A percentile compares a stretch with the other conserved stretches of the same genome.
Conservation (phyloP, 2,113 vertebrate species). For the Rattus rattus region DNA sequence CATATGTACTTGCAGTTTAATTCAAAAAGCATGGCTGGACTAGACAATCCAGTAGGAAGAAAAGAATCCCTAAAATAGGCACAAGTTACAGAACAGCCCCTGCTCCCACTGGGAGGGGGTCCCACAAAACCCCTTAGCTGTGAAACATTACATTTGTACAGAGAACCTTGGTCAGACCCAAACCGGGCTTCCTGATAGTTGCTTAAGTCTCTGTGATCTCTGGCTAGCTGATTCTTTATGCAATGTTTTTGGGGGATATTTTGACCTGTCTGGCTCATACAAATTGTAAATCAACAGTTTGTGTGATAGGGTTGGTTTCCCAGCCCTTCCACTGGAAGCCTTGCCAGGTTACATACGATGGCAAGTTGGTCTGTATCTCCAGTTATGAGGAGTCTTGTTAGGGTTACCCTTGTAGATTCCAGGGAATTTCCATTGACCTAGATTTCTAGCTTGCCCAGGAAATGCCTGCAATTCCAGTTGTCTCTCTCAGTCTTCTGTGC, state of each 20-base stretch:
- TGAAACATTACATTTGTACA: background rate
- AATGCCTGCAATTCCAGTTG: background rate
- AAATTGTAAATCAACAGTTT: background rate
- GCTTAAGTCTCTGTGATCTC: background rate
- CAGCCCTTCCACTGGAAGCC: background rate
- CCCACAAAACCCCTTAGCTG: background rate
- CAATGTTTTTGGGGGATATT: background rate
- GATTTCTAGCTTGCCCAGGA: background rate
- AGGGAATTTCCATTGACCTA: background rate
- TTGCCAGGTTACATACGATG: background rate
- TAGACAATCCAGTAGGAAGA: background rate
- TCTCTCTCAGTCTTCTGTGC: background rate
- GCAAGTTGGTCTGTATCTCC: too few species aligned
- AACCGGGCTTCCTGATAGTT: background rate
- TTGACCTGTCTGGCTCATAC: background rate
- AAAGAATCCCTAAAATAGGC: background rate
- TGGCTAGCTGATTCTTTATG: background rate
- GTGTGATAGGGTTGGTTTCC: background rate
- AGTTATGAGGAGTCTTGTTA: too few species aligned
- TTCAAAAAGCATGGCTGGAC: background rate
- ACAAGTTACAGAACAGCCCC: background rate
- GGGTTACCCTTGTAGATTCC: background rate
- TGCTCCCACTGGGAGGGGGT: background rate
- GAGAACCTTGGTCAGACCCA: background rate
- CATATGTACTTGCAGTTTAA: background rate